phyloP scores from a whole-genome alignment of 2,113 vertebrate genomes.

The Platycercus adscitus region DNA sequence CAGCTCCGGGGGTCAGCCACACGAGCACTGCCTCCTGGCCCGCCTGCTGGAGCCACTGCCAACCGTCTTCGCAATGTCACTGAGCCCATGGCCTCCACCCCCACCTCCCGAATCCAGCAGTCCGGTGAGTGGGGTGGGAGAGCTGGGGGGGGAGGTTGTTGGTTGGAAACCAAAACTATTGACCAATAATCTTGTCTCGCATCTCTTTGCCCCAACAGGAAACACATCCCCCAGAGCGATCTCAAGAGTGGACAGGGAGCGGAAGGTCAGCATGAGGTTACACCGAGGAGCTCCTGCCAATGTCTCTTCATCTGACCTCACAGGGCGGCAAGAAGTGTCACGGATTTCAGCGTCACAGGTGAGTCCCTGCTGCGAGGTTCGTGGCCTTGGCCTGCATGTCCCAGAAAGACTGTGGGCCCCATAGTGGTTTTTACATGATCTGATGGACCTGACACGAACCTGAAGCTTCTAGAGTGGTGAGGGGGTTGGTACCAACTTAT shows the following conservation, averaged over 20 bases:
- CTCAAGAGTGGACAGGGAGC: conserved; percentile 94
- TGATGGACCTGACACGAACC: not conserved
- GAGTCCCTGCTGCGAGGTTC: not conserved
- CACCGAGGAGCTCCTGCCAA: conserved; percentile 95
- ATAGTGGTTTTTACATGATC: not conserved
- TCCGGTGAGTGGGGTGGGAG: conserved; percentile 81
- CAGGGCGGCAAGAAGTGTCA: conserved; percentile 88
- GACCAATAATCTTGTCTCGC: not conserved
- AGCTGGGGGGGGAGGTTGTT: not conserved
- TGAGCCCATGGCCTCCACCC: conserved; percentile 91
- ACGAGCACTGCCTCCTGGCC: conserved; percentile 80
- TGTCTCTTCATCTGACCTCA: conserved; percentile 94
- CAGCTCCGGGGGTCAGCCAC: conserved; percentile 84
- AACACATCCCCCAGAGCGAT: conserved; percentile 96
- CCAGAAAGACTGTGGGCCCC: not conserved
- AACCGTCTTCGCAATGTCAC: conserved; percentile 90
- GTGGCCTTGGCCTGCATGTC: not conserved
- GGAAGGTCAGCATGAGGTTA: conserved; percentile 97
- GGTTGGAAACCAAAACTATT: not conserved
- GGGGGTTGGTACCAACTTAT: not conserved
- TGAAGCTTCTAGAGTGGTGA: not conserved
- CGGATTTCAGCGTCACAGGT: conserved; percentile 96
- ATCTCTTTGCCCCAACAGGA: conserved; percentile 67
- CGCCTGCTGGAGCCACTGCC: conserved; percentile 77
- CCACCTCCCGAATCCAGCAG: conserved; percentile 91